Conservation (phyloP, 2,797 vertebrate genomes). For the Enteromius thamalakanensis region DNA sequence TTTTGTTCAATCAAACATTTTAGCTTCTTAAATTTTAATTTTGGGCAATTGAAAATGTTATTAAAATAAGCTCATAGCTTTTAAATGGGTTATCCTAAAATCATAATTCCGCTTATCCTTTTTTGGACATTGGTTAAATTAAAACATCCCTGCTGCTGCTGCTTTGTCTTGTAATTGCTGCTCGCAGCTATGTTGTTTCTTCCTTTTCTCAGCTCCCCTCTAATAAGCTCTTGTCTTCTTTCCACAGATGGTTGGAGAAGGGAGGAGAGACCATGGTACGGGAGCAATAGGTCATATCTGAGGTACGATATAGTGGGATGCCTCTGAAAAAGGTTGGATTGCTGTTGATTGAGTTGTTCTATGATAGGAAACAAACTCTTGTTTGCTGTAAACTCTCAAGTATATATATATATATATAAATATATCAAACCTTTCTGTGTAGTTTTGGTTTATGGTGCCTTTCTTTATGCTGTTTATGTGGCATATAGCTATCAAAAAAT, state of each 20-base stretch:
- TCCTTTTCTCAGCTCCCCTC: conserved; percentile 31
- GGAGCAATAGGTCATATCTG: conserved; percentile 27
- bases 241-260: conserved; percentile 48
- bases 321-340: background rate
- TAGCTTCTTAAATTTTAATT: background rate
- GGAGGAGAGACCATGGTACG: conserved; percentile 28
- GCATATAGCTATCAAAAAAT: background rate
- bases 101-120: background rate
- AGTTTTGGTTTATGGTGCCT: background rate
- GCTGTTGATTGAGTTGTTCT: conserved; percentile 17
- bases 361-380: background rate
- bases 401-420: background rate
- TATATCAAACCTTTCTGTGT: background rate
- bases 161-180: conserved; percentile 13
- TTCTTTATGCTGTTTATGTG: background rate
- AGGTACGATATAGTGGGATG: conserved; percentile 39
- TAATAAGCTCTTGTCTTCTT: conserved; percentile 46
- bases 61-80: background rate
- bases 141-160: background rate
- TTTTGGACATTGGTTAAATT: background rate
- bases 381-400: background rate
- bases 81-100: background rate
- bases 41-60: background rate
- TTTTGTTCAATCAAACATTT: background rate
- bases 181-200: conserved; percentile 10